phyloP scores from a whole-genome alignment of 64 coral and sea anemone species.

The Dendrophyllia cribrosa region DNA sequence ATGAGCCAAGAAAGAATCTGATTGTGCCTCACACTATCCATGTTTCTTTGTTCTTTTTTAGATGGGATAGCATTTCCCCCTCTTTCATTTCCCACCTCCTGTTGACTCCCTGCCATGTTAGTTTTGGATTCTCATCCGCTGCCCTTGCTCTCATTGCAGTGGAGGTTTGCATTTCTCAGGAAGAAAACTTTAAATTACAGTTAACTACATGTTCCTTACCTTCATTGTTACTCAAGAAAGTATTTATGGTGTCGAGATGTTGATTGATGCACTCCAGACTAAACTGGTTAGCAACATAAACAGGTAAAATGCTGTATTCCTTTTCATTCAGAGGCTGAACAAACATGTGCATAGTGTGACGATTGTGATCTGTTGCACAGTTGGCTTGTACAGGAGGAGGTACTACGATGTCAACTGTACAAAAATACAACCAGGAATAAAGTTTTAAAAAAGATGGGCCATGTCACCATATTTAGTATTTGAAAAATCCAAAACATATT shows the following conservation, averaged over 20 bases:
- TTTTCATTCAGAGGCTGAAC: slow-evolving; percentile 34
- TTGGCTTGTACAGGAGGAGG: not conserved
- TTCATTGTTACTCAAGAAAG: slow-evolving; percentile 21
- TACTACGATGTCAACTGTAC: slow-evolving; percentile 10
- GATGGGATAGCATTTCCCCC: too few species aligned
- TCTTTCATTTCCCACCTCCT: too few species aligned
- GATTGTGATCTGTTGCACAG: not conserved
- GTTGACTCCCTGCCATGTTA: too few species aligned
- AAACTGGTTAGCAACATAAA: slow-evolving; percentile 51
- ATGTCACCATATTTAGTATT: not conserved
- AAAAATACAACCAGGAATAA: not conserved
- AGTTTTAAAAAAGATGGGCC: not conserved
- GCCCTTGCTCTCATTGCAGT: too few species aligned
- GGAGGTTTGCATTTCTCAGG: too few species aligned
- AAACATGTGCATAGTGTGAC: not conserved
- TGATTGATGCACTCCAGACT: slow-evolving; percentile 45
- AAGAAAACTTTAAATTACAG: too few species aligned
- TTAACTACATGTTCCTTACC: not conserved
- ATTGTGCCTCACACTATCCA: too few species aligned
- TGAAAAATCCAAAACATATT: too few species aligned
- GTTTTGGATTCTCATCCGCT: too few species aligned
- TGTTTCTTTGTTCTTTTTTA: too few species aligned
- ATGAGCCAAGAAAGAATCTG: too few species aligned
- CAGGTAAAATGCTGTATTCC: slow-evolving; percentile 34
- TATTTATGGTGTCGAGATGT: slow-evolving; percentile 14